Base-by-base conservation (phyloP, 2,797 vertebrate species). In the Sebastolobus alascanus region DNA sequence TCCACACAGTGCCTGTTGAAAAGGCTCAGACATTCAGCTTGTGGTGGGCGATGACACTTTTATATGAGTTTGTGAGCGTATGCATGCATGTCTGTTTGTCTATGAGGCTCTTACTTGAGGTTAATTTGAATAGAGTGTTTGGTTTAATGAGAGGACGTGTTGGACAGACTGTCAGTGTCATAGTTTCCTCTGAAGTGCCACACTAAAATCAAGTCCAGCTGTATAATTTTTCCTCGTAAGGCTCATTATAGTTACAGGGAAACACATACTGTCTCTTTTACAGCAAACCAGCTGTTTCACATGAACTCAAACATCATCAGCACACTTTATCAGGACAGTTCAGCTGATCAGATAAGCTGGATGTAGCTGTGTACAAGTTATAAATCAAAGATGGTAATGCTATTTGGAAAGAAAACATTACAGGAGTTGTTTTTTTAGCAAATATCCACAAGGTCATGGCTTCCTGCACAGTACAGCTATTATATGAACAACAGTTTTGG, bases 151-250 rank as follows among this genome's bases (percentile, higher is more conserved):
- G 77, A 29, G 50, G 54, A 73, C 54, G 79, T 58, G 68, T 63
- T 56, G 67, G 71, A 73, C 66, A 58, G 33, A 29, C 38, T 46
- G 72, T 43, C 77, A 54, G 67, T 27, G 70, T 38, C 25, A 58
- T 43, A 2, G 59, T 86, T 80, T 73, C 54, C 63, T 83, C 29
- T 67, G 40, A 79, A 77, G 68, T 64, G 79, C 67, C 79, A 73
- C 52, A 46, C 84, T 72, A 73, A 66, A 80, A 80, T 84, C 40
- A 61, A 52, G 16, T 43, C 40, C 63, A 75, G 8, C 11, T 40
- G 27, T 75, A 38, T 84, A 40, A 75, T 87, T 86, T 84, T 82
- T 73, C 68, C 61, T 59, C 18, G 3, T 64, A n/a, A 68, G 20
- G 60, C 84, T 84, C 74, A 68, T 86, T 83, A 31, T 69, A 16